Percentiles rank a stretch among this genome's conserved stretches.
phyloP scores from a whole-genome alignment of 2,888 invertebrate genomes.

The Noctua janthe region DNA sequence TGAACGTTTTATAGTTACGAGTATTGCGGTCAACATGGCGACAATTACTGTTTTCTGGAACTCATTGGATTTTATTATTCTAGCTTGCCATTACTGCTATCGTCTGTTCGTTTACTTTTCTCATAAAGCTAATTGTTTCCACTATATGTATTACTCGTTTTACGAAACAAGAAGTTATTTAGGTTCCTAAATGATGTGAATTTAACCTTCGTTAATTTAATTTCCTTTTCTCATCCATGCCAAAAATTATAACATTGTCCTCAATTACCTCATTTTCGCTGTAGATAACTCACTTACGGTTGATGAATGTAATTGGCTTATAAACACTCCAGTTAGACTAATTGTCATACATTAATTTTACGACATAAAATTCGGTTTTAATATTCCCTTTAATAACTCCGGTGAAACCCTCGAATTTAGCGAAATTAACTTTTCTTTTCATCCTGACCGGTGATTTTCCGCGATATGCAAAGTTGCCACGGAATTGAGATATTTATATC shows the following conservation, averaged over 20 bases:
- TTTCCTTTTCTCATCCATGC: slow-evolving; percentile 12
- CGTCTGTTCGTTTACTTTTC: slow-evolving; percentile 23
- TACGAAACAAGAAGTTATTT: neutral
- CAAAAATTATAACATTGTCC: slow-evolving; percentile 26
- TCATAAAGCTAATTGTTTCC: neutral
- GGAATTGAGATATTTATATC: slow-evolving; percentile 5
- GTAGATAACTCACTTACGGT: slow-evolving; percentile 24
- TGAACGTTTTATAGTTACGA: slow-evolving; percentile 50
- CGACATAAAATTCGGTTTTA: slow-evolving; percentile 33
- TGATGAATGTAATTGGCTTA: slow-evolving; percentile 50
- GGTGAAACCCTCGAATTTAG: slow-evolving; percentile 6
- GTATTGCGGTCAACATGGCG: slow-evolving; percentile 49
- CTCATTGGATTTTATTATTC: slow-evolving; percentile 52
- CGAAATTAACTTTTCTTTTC: neutral
- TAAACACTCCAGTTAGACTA: slow-evolving; percentile 41
- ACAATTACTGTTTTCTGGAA: slow-evolving; percentile 58
- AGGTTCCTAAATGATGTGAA: slow-evolving; percentile 10
- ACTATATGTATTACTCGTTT: neutral
- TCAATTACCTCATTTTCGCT: slow-evolving; percentile 30
- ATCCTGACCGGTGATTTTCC: neutral
- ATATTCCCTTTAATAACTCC: slow-evolving; percentile 19
- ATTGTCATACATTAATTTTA: slow-evolving; percentile 36
- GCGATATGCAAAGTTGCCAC: neutral
- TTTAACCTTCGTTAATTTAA: slow-evolving; percentile 22
- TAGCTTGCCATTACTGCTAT: slow-evolving; percentile 37